Evolutionary conservation across 2,888 invertebrate genomes (phyloP).

Genomic region (Baccha elongata): DNA sequence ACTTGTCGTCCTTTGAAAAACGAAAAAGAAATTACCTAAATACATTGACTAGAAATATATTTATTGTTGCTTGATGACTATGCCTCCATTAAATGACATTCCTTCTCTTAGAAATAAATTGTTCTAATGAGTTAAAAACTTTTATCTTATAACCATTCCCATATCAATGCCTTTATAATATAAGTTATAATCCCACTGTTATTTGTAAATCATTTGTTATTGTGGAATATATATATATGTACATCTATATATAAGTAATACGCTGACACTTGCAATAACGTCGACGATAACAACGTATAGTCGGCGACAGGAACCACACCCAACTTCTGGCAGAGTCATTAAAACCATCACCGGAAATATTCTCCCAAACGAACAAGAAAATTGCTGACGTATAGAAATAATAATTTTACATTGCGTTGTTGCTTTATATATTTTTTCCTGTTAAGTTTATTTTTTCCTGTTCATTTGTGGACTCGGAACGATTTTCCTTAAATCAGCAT

Average conservation of each 20-base stretch:
- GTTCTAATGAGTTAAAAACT: too few species aligned
- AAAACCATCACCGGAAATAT: constrained; percentile 57
- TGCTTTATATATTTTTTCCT: constrained; percentile 10
- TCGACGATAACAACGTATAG: background rate
- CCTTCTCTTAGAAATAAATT: too few species aligned
- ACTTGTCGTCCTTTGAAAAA: too few species aligned
- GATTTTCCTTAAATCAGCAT: constrained; percentile 56
- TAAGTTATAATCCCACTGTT: too few species aligned
- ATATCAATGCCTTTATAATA: too few species aligned
- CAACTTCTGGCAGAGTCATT: constrained; percentile 58
- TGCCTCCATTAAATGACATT: too few species aligned
- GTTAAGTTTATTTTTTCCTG: constrained; percentile 52
- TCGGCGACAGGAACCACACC: constrained; percentile 15
- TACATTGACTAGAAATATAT: too few species aligned
- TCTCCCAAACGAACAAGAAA: constrained; percentile 61
- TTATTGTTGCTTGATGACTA: too few species aligned
- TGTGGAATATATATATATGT: too few species aligned
- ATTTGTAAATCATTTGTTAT: too few species aligned
- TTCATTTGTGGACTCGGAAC: constrained; percentile 45
- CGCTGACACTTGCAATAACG: constrained; percentile 48
- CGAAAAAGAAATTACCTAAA: too few species aligned
- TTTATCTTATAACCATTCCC: too few species aligned
- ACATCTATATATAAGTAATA: constrained; percentile 36
- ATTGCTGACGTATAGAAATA: constrained; percentile 63
- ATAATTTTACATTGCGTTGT: constrained; percentile 48